Evolutionary conservation across 92 coral and sea anemone species (phyloP).

Genomic region (Phenganax stokvisi): DNA sequence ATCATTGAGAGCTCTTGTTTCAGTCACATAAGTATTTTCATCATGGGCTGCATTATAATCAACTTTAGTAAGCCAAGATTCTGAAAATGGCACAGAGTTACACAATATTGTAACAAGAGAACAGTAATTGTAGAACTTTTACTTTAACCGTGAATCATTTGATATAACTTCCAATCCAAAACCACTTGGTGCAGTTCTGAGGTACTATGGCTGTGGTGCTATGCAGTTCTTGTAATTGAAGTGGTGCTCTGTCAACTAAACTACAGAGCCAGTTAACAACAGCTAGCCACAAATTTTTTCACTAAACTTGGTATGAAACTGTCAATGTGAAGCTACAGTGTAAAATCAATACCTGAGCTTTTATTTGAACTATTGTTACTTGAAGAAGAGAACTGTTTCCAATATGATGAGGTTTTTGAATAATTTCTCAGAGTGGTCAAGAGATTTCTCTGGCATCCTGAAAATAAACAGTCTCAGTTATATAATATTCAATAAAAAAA

Average conservation of each 20-base stretch:
- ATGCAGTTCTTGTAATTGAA: too few relatives aligned
- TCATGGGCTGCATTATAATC: slow-evolving; percentile 54
- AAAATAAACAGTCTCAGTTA: neutral
- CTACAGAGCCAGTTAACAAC: too few relatives aligned
- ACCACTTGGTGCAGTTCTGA: too few relatives aligned
- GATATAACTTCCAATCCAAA: too few relatives aligned
- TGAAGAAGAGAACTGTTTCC: slow-evolving; percentile 41
- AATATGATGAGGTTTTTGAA: neutral
- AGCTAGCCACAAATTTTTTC: too few relatives aligned
- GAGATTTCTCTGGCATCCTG: slow-evolving; percentile 22
- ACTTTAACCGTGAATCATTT: too few relatives aligned
- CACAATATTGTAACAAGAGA: too few relatives aligned
- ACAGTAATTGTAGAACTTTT: too few relatives aligned
- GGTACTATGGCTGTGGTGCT: too few relatives aligned
- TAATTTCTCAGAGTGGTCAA: slow-evolving; percentile 1
- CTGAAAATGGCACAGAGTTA: neutral
- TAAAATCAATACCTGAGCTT: slow-evolving; percentile 11
- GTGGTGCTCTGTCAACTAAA: too few relatives aligned
- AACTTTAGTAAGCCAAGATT: slow-evolving; percentile 14
- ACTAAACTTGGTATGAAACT: too few relatives aligned
- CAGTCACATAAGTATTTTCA: slow-evolving; percentile 88
- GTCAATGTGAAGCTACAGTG: slow-evolving; percentile 24
- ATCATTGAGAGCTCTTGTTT: slow-evolving; percentile 95
- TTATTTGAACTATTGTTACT: slow-evolving; percentile 34
- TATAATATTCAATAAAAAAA: neutral